Conservation (phyloP, 2,797 vertebrate genomes). For the Dryobates pubescens region DNA sequence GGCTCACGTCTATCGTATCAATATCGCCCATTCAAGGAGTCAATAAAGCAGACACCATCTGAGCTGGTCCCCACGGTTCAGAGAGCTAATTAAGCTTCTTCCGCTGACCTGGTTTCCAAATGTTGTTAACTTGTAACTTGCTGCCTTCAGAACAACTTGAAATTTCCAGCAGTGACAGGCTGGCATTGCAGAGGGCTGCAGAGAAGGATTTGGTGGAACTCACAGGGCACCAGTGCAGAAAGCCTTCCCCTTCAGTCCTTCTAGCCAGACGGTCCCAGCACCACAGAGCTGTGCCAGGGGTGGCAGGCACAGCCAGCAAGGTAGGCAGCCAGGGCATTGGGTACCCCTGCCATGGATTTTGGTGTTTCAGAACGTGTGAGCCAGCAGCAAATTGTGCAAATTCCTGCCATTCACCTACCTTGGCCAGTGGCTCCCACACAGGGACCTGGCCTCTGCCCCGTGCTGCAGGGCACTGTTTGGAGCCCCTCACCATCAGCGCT, state of each 20-base stretch:
- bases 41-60: background rate
- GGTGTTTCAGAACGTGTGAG: background rate
- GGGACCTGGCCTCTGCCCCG: rapidly evolving
- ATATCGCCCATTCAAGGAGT: background rate
- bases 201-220: background rate
- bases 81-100: constrained; percentile 54
- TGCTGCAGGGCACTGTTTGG: background rate
- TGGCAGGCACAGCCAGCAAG: rapidly evolving
- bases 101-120: constrained; percentile 65
- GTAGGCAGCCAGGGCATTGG: background rate
- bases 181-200: background rate
- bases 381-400: background rate
- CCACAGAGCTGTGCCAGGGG: rapidly evolving
- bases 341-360: background rate
- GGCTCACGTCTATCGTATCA: rapidly evolving
- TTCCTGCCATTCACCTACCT: too few species aligned
- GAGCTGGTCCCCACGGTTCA: constrained; percentile 55
- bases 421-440: background rate
- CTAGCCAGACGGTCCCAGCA: rapidly evolving
- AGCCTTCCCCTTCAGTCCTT: background rate
- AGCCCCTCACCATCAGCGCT: background rate
- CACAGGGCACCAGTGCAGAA: background rate
- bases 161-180: background rate
- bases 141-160: constrained; percentile 45
- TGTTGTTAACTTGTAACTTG: constrained; percentile 55